Base-by-base conservation (phyloP, 2,888 invertebrate species). In the Pinctada fucata region DNA sequence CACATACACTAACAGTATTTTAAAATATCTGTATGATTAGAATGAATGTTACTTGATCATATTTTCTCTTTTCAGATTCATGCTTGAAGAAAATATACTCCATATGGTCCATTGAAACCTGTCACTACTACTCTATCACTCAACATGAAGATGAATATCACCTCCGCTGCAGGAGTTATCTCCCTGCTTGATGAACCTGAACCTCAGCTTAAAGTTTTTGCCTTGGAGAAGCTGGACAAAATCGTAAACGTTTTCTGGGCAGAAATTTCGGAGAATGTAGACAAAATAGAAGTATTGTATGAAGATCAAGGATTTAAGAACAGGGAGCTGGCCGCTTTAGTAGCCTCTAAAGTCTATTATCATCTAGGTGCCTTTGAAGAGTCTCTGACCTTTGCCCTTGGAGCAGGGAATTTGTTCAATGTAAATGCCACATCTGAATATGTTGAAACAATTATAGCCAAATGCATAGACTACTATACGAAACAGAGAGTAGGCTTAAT, bases 191-290 rank as follows among this genome's bases (percentile, higher is more conserved):
- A 99, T 93, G 99, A 99, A 93, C 96, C 97, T 74, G 96, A 97
- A 94, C 95, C 96, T 13, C 97, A 98, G 93, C 94, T 99, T 79
- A 97, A 98, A 93, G 95, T 97, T 49, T 99, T 98, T 92, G 98
- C 99, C 16, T 93, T 99, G 88, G 96, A 96, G 90, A 97, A 98
- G 92, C 94, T 99, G 88, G 96, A 99, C 93, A 95, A 95, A 90
- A 97, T 99, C 89, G 98, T 99, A 0, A 97, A 99, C 93, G 97
- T 97, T 92, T 99, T 99, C 93, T 99, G 99, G 99, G 97, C 99
- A 6, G 99, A 99, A 94, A 99, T 99, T 88, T 98, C 98, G 0
- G 99, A 99, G 93, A 97, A 98, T 13, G 97, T 99, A 88, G 97
- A 97, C 90, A 99, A 98, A 94, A 98, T 99, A 95, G 95, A 93